Conservation (phyloP, 2,113 vertebrate genomes). For the Gobio gobio region DNA sequence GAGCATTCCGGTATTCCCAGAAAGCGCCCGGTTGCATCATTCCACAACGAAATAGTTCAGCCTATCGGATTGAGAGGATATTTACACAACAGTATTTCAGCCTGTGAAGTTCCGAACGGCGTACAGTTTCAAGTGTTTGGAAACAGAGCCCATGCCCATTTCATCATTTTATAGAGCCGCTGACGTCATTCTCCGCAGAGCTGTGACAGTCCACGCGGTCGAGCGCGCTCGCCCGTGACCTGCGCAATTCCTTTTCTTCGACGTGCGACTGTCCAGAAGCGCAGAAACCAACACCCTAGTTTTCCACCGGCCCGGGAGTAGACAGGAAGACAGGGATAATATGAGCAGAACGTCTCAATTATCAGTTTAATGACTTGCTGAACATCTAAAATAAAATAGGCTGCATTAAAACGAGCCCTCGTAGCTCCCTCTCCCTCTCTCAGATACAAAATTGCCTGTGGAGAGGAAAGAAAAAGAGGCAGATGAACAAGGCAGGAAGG, state of each 20-base stretch:
- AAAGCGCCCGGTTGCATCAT: constrained; percentile 43
- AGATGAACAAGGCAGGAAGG: not conserved
- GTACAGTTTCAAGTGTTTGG: not conserved
- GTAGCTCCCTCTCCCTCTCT: not conserved
- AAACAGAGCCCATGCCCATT: not conserved
- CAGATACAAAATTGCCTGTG: not conserved
- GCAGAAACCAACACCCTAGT: constrained; percentile 18
- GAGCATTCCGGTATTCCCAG: constrained; percentile 39
- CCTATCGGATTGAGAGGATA: not conserved
- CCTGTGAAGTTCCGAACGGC: not conserved
- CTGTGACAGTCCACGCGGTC: constrained; percentile 38
- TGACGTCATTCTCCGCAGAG: constrained; percentile 55
- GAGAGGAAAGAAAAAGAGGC: constrained; percentile 13
- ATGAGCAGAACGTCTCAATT: constrained; percentile 19
- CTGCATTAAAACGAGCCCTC: constrained; percentile 20
- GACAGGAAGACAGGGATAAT: not conserved
- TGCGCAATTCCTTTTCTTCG: constrained; percentile 35
- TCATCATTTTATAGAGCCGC: constrained; percentile 36
- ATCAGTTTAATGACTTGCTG: constrained; percentile 37
- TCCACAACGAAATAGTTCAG: not conserved
- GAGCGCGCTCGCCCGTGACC: constrained; percentile 47
- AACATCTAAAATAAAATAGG: constrained; percentile 37
- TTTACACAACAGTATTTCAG: constrained; percentile 2
- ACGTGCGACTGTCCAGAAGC: constrained; percentile 20
- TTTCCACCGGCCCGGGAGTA: not conserved